Percentiles rank a stretch among this genome's conserved stretches.
Evolutionary conservation across 2,797 vertebrate genomes (phyloP).

Genomic region (Melanotaenia trifasciata): DNA sequence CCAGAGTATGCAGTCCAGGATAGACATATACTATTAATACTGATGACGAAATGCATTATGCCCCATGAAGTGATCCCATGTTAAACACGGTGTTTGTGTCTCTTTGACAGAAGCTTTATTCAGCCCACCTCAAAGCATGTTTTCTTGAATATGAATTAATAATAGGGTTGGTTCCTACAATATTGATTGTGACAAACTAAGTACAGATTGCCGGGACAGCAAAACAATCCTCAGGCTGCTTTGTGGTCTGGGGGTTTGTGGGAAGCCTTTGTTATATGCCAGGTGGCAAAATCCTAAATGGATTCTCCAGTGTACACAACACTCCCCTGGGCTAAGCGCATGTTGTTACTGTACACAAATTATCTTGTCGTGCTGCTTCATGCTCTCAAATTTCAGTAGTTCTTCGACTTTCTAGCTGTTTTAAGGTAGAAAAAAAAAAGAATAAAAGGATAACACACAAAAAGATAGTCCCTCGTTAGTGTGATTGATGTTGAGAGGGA

Average conservation of each 20-base stretch:
- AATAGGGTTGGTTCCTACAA: slow-evolving; percentile 70
- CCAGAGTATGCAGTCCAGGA: slow-evolving; percentile 66
- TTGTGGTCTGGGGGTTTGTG: slow-evolving; percentile 54
- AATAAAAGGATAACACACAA: slow-evolving; percentile 30
- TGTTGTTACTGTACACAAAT: slow-evolving; percentile 78
- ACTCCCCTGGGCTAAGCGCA: slow-evolving; percentile 57
- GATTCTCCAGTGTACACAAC: slow-evolving; percentile 68
- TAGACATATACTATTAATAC: slow-evolving; percentile 79
- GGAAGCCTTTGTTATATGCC: slow-evolving; percentile 63
- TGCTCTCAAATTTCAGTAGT: slow-evolving; percentile 50
- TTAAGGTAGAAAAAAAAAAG: slow-evolving; percentile 20
- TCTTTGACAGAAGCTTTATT: slow-evolving; percentile 60
- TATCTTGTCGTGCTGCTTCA: slow-evolving; percentile 65
- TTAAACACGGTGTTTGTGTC: slow-evolving; percentile 61
- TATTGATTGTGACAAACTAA: slow-evolving; percentile 79
- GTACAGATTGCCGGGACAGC: slow-evolving; percentile 70
- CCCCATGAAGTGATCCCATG: slow-evolving; percentile 64
- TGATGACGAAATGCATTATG: slow-evolving; percentile 65
- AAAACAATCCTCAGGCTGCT: slow-evolving; percentile 49
- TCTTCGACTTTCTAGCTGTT: slow-evolving; percentile 30
- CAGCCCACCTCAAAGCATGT: slow-evolving; percentile 49
- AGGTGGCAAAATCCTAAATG: slow-evolving; percentile 59
- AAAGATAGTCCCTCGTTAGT: slow-evolving; percentile 32
- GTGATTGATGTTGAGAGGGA: slow-evolving; percentile 45
- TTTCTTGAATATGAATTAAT: slow-evolving; percentile 77